These are phyloP conservation scores for Scortum barcoo DNA, from an alignment of 2,113 vertebrate species.

Conservation along the genomic window DNA sequence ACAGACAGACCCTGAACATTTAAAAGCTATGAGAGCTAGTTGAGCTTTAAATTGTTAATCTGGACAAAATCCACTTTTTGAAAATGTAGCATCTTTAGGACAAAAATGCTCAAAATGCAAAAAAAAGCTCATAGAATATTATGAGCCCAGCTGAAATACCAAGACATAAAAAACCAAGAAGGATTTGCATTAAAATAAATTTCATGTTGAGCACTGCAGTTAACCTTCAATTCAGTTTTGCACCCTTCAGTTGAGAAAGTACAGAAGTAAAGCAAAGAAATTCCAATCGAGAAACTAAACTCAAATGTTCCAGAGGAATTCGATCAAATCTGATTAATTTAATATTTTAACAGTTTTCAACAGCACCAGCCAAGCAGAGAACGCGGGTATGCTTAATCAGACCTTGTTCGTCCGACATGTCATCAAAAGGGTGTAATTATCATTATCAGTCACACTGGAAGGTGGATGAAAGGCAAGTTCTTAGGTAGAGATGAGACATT, in stretches of 20 bases:
- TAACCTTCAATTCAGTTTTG: too few relatives aligned
- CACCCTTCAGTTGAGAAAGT: background rate
- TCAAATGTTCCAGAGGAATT: background rate
- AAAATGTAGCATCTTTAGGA: background rate
- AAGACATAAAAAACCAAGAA: background rate
- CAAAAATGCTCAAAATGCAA: background rate
- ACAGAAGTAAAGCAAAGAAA: background rate
- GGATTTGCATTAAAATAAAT: too few relatives aligned
- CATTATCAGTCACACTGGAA: background rate
- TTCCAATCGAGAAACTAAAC: background rate
- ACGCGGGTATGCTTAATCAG: background rate
- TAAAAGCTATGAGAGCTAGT: background rate
- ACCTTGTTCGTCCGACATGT: background rate
- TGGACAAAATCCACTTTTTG: background rate
- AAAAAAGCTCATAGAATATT: too few relatives aligned
- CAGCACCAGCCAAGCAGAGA: background rate
- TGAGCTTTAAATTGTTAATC: background rate
- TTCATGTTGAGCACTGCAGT: background rate
- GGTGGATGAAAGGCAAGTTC: background rate
- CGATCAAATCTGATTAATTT: background rate
- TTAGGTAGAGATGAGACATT: background rate
- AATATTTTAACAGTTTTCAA: conserved; percentile 5
- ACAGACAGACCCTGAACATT: background rate
- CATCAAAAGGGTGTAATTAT: background rate
- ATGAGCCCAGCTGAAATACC: background rate